Evolutionary conservation across 1,140 invertebrate species (phyloP).

Genomic region (Drosophila sulfurigaster): DNA sequence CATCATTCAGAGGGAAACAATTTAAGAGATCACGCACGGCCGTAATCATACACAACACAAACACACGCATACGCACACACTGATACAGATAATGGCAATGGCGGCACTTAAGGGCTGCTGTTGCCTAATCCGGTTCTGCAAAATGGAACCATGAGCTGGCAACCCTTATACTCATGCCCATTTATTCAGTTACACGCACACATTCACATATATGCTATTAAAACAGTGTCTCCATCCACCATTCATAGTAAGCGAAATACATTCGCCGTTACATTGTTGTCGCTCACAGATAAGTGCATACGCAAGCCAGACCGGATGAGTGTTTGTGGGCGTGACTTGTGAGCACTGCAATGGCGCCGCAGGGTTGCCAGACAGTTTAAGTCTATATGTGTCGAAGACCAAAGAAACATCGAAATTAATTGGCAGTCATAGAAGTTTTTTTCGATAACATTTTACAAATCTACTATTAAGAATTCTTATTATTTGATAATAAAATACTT

Average conservation of each 20-base stretch:
- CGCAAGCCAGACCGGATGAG: background rate
- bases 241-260: conserved; percentile 18
- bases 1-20: conserved; percentile 50
- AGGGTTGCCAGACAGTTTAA: conserved; percentile 17
- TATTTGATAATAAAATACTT: too few relatives aligned
- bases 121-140: conserved; percentile 66
- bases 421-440: too few relatives aligned
- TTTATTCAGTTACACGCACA: background rate
- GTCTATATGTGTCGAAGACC: background rate
- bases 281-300: conserved; percentile 47
- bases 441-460: too few relatives aligned
- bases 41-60: conserved; percentile 48
- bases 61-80: conserved; percentile 19
- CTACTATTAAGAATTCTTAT: too few relatives aligned
- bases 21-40: conserved; percentile 70
- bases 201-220: background rate
- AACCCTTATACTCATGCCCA: conserved; percentile 16
- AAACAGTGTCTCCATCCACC: conserved; percentile 28
- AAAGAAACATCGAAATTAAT: too few relatives aligned
- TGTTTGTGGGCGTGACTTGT: conserved; percentile 52
- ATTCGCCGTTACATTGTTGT: conserved; percentile 60
- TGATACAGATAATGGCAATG: conserved; percentile 63
- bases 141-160: conserved; percentile 63
- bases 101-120: conserved; percentile 69
- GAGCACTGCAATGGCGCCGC: conserved; percentile 19